Evolutionary conservation across 2,888 invertebrate species (phyloP), one percentile per base, ranked within the genome.

Genomic region (Melinaea marsaeus): DNA sequence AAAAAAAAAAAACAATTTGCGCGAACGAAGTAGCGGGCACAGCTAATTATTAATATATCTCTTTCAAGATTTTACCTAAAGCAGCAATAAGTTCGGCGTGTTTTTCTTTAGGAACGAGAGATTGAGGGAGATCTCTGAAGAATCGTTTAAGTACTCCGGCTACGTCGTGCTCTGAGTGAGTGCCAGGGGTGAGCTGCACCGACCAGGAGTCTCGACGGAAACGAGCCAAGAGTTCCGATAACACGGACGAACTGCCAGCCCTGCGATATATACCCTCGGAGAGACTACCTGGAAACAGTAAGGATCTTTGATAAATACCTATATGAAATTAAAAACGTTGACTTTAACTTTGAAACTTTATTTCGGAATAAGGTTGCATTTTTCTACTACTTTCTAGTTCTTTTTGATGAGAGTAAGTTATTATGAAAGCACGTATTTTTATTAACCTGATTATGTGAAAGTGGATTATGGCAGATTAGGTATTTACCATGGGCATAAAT

Each of bases 261-360:
- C 95, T 93, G 4, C 98, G 93, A 82, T 98, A 98, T 73, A 98
- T 96, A 3, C 98, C 98, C 83, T 97, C 96, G 0, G 95, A 93
- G 86, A 96, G 93, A 72, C 95, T 95, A 6, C 95, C 95, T 95
- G 81, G 9, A 61, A 63, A 11, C 6, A 66, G n/a, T 42, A 42
- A 42, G 7, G 9, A 9, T 42, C 9, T 3, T 42, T 42, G 0
- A 9, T 42, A 42, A 9, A 9, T 42, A 3, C 7, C 37, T 37
- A 37, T 0, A 6, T 2, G 1, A 37, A 37, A 2, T 37, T 35
- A 6, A 6, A 2, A 6, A 37, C 37, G 7, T 7, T 37, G 4
- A 6, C 7, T 37, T 22, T 22, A 22, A 22, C 22, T 22, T 22
- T 22, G 22, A 22, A 22, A 22, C 22, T 22, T 22, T 22, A 22